Evolutionary conservation across 2,888 invertebrate species (phyloP).

Genomic region (Idaea dimidiata): DNA sequence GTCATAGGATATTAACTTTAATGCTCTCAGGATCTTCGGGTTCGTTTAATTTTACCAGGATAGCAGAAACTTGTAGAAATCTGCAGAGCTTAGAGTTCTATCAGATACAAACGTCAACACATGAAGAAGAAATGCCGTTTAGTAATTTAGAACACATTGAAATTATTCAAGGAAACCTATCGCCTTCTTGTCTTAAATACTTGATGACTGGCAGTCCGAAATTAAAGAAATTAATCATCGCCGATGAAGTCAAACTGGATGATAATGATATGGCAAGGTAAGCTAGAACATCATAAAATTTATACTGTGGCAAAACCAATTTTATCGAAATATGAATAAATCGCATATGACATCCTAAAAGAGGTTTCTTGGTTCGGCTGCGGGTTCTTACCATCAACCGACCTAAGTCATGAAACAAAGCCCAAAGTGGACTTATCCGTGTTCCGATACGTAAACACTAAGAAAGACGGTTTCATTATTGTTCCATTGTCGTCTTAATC

Average conservation of each 20-base stretch:
- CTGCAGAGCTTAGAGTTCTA: constrained; percentile 84
- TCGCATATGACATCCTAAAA: too few species aligned
- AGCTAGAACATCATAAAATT: constrained; percentile 24
- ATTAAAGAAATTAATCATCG: constrained; percentile 82
- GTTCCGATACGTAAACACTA: too few species aligned
- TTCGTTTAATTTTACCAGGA: constrained; percentile 80
- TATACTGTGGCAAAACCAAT: too few species aligned
- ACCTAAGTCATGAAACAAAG: too few species aligned
- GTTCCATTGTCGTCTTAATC: too few species aligned
- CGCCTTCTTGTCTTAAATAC: constrained; percentile 79
- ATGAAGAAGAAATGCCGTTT: constrained; percentile 79
- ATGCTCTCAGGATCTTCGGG: constrained; percentile 82
- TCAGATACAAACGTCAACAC: constrained; percentile 82
- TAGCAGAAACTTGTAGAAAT: constrained; percentile 81
- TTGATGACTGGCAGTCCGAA: constrained; percentile 82
- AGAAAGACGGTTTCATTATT: too few species aligned
- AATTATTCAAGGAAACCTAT: constrained; percentile 83
- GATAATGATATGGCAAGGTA: constrained; percentile 85
- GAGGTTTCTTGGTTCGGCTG: too few species aligned
- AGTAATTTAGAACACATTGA: constrained; percentile 83
- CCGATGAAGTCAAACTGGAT: constrained; percentile 83
- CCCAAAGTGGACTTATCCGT: too few species aligned
- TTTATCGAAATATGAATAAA: too few species aligned
- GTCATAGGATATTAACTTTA: constrained; percentile 75
- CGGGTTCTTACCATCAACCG: too few species aligned